Evolutionary conservation across 2,797 vertebrate species (phyloP), one percentile per base, ranked within the genome.

Genomic region (Neopelma chrysocephalum): DNA sequence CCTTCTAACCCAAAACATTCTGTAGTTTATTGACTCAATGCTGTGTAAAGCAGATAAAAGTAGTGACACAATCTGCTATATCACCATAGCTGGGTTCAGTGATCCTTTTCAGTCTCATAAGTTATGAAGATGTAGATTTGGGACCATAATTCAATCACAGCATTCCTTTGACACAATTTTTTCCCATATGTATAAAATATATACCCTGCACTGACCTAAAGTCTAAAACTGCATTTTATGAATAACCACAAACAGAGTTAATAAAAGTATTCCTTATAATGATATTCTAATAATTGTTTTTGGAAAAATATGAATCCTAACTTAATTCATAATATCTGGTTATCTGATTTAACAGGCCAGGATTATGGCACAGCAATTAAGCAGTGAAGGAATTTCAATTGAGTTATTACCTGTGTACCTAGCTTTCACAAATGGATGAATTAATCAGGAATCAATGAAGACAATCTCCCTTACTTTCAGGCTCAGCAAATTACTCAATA

Each of bases 371-470:
- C 22, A 83, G 89, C 87, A 93, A 92, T 95, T 93, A 92, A 81
- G 76, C 4, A 11, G 47, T 58, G 84, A 94, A 93, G 79, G 72
- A 83, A 89, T 94, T 95, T 92, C 91, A 95, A 13, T 31, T 84
- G 79, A 95, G 51, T 95, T 95, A 94, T 85, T 90, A 86, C 76
- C 54, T 92, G 61, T 92, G 76, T 88, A 94, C 76, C 70, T 69
- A 94, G 82, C 26, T 88, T 93, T 91, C 91, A 88, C 66, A 83
- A 88, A 83, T 0, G 1, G 62, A 76, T 81, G 42, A 96, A 91
- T 96, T 94, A 93, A 95, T 94, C 87, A 94, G 71, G 62, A 94
- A 92, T 93, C 95, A 90, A 70, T 82, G 80, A 83, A 91, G 82
- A 95, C 82, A 70, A 94, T 75, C 65, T 88, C 61, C 65, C 51